These are phyloP conservation scores for Xestobium rufovillosum DNA, from an alignment of 2,888 invertebrate genomes.

Conservation along the genomic window DNA sequence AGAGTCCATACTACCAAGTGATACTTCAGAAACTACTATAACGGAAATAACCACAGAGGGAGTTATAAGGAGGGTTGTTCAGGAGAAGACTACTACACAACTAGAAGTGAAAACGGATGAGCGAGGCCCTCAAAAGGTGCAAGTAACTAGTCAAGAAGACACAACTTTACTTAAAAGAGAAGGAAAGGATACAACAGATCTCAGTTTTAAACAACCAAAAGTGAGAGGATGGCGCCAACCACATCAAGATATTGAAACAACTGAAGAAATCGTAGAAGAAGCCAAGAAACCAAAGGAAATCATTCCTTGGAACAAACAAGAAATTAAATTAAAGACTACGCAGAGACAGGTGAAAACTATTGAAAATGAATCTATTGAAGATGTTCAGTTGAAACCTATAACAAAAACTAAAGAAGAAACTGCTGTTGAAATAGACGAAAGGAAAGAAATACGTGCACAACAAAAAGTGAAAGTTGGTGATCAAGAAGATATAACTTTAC, in stretches of 20 bases:
- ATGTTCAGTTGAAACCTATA: conserved; percentile 28
- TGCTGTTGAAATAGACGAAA: conserved; percentile 1
- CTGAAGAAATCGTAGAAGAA: conserved; percentile 19
- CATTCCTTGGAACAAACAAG: conserved; percentile 24
- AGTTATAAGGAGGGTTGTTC: too few relatives aligned
- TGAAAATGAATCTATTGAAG: conserved; percentile 29
- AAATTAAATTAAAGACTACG: conserved; percentile 48
- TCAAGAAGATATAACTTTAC: too few relatives aligned
- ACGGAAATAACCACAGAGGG: too few relatives aligned
- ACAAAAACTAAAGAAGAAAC: conserved; percentile 16
- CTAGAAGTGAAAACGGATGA: too few relatives aligned
- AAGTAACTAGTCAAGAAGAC: too few relatives aligned
- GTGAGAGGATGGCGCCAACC: conserved; percentile 1
- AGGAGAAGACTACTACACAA: too few relatives aligned
- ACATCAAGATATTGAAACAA: conserved; percentile 5
- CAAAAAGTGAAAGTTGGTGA: conserved; percentile 3
- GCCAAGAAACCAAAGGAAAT: conserved; percentile 26
- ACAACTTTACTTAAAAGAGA: background rate
- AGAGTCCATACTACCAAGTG: conserved; percentile 24
- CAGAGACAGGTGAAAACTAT: conserved; percentile 39
- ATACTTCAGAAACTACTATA: conserved; percentile 23
- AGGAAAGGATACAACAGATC: background rate
- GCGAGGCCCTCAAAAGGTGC: too few relatives aligned
- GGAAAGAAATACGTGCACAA: too few relatives aligned
- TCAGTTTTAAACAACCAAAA: background rate